These are phyloP conservation scores for Poeciliopsis paucimaculata DNA, from an alignment of 2,797 vertebrate species.

Conservation along the genomic window DNA sequence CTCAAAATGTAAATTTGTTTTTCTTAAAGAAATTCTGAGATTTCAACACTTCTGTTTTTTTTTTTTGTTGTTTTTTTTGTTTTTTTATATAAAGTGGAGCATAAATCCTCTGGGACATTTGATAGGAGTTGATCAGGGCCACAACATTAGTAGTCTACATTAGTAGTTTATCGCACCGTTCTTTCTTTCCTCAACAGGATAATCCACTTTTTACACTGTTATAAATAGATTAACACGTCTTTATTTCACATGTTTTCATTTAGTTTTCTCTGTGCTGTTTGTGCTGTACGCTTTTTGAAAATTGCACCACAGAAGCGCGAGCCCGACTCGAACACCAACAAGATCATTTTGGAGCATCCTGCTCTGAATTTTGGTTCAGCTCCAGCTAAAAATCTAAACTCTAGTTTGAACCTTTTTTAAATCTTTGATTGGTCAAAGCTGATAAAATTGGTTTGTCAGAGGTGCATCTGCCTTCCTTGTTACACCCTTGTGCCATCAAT, in stretches of 20 bases:
- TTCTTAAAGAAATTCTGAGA: no score
- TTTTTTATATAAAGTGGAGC: no score
- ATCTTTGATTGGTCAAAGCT: neutral
- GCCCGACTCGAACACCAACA: neutral
- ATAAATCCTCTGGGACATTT: neutral
- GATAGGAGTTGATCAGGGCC: no score
- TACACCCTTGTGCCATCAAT: constrained; percentile 39
- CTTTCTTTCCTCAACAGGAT: neutral
- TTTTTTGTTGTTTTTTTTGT: no score
- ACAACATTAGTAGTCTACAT: no score
- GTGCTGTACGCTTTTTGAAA: neutral
- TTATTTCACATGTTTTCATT: neutral
- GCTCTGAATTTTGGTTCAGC: neutral
- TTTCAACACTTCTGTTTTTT: no score
- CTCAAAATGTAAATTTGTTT: no score
- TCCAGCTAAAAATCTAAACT: neutral
- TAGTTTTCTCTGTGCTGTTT: neutral
- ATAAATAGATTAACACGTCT: neutral
- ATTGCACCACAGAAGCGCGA: neutral
- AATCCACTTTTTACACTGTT: neutral
- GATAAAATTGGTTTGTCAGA: neutral
- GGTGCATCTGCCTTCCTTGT: constrained; percentile 8
- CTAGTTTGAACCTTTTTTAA: neutral
- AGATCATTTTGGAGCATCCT: neutral
- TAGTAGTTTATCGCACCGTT: neutral